phyloP scores from a whole-genome alignment of 2,797 vertebrate genomes.

The Potorous gilbertii region DNA sequence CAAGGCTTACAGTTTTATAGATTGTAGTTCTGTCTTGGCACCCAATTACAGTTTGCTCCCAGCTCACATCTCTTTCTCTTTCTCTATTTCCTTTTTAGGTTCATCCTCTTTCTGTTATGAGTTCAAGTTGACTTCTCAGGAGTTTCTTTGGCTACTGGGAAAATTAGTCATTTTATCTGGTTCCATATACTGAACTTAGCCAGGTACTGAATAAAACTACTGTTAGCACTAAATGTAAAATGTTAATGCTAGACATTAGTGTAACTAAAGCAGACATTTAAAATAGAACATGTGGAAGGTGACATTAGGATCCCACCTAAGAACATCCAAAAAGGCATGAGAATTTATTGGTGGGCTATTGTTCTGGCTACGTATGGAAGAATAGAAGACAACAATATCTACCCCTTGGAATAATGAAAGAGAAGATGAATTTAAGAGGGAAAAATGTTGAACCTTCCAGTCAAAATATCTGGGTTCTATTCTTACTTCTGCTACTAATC shows the following conservation, averaged over 20 bases:
- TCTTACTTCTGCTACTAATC: neutral
- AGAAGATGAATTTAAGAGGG: neutral
- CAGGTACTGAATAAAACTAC: neutral
- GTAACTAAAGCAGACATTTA: neutral
- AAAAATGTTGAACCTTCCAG: neutral
- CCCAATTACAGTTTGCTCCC: neutral
- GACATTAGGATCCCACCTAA: neutral
- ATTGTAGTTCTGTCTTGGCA: neutral
- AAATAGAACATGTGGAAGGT: neutral
- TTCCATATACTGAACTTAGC: neutral
- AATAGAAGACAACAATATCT: neutral
- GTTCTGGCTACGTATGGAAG: neutral
- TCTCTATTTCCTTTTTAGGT: neutral
- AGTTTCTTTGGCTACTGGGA: neutral
- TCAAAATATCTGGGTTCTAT: neutral
- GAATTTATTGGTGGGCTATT: neutral
- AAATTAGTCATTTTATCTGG: neutral
- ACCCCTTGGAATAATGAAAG: neutral
- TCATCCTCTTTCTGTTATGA: neutral
- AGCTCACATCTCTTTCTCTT: neutral
- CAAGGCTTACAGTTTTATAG: neutral
- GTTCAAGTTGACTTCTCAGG: neutral
- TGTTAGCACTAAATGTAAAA: neutral
- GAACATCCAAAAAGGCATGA: neutral
- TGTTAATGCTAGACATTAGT: neutral